Percentiles rank a stretch among this genome's conserved stretches.
Conservation (phyloP, 2,797 vertebrate genomes). For the Monodelphis domestica region DNA sequence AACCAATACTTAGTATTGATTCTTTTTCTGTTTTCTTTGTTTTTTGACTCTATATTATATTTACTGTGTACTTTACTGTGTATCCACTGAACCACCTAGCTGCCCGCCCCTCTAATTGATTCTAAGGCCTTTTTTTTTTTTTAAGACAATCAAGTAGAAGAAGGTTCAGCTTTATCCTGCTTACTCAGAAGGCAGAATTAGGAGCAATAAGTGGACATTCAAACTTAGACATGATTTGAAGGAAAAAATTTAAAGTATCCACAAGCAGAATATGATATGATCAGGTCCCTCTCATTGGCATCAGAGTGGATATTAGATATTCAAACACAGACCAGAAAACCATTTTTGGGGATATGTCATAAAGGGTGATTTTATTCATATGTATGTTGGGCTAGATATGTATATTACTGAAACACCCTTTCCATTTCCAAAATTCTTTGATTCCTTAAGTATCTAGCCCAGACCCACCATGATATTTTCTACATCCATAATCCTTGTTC, state of each 20-base stretch:
- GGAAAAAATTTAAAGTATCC: not conserved
- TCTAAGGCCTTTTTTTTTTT: too few species aligned
- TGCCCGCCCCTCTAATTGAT: too few species aligned
- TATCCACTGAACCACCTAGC: too few species aligned
- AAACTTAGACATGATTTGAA: not conserved
- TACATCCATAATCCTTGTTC: slow-evolving; percentile 5
- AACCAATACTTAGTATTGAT: too few species aligned
- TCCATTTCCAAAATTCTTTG: not conserved
- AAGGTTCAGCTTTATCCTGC: not conserved
- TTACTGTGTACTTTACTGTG: too few species aligned
- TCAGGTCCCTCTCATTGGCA: not conserved
- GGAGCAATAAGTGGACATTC: not conserved
- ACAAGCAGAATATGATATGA: not conserved
- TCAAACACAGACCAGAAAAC: not conserved
- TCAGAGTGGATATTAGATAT: too few species aligned
- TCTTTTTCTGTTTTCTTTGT: too few species aligned
- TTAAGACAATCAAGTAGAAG: not conserved
- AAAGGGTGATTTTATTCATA: not conserved
- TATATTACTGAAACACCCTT: not conserved
- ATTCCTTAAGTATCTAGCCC: not conserved
- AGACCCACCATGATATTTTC: not conserved
- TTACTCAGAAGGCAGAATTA: not conserved
- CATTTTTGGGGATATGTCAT: not conserved
- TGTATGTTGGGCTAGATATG: not conserved
- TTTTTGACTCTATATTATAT: too few species aligned